Conservation (phyloP, 2,888 invertebrate genomes). For the Drosophila nigritarsus region DNA sequence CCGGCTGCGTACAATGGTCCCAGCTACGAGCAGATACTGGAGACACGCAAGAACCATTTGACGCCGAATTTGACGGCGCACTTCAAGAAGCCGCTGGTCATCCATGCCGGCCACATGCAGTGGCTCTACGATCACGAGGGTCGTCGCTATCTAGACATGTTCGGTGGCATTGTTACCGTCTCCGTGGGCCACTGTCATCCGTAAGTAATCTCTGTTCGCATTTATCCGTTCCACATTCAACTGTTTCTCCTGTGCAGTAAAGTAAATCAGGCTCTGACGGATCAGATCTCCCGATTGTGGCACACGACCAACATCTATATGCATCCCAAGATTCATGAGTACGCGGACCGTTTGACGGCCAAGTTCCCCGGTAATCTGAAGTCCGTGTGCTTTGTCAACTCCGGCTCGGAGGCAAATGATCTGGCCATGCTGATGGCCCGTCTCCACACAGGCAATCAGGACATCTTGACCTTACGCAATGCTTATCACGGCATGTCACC, state of each 20-base stretch:
- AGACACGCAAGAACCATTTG: constrained; percentile 88
- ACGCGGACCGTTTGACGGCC: constrained; percentile 91
- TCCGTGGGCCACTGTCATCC: constrained; percentile 99
- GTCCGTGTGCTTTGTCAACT: constrained; percentile 97
- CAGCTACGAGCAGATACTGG: constrained; percentile 87
- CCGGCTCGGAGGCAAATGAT: constrained; percentile 99
- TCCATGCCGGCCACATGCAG: constrained; percentile 95
- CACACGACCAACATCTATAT: constrained; percentile 97
- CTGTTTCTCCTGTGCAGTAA: constrained; percentile 87
- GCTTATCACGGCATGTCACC: constrained; percentile 97
- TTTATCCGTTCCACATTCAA: not conserved
- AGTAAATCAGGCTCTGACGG: constrained; percentile 91
- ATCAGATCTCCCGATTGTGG: constrained; percentile 93
- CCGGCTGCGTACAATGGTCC: constrained; percentile 87
- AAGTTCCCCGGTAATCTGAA: constrained; percentile 95
- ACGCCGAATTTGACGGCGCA: constrained; percentile 90
- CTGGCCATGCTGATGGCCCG: constrained; percentile 95
- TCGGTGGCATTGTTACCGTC: constrained; percentile 98
- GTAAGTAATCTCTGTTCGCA: constrained; percentile 87
- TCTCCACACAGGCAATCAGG: constrained; percentile 92
- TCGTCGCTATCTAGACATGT: constrained; percentile 95
- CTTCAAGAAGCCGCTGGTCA: constrained; percentile 93
- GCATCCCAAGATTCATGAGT: constrained; percentile 96
- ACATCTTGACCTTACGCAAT: constrained; percentile 94
- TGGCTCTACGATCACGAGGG: constrained; percentile 96